These are phyloP conservation scores for Odocoileus virginianus DNA, from an alignment of 2,113 vertebrate genomes.

Conservation along the genomic window DNA sequence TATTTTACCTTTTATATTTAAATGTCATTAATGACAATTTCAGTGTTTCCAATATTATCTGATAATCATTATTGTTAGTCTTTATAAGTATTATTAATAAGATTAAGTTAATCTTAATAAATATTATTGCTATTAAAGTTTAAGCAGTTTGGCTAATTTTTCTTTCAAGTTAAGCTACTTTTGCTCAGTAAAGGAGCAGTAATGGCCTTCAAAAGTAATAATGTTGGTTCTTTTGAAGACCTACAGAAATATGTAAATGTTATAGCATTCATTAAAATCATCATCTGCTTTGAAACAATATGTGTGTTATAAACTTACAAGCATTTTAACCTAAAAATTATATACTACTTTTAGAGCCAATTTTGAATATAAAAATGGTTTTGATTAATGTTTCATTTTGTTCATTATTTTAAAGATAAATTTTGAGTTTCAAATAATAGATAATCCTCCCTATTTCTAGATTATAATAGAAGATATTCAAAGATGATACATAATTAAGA, in stretches of 20 bases:
- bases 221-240: neutral
- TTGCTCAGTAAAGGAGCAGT: neutral
- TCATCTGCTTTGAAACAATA: neutral
- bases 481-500: neutral
- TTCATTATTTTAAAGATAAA: neutral
- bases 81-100: neutral
- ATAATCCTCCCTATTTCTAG: neutral
- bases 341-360: neutral
- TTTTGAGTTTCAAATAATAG: neutral
- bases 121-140: neutral
- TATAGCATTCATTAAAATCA: neutral
- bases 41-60: neutral
- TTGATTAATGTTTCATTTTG: neutral
- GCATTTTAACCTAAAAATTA: neutral
- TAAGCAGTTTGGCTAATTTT: neutral
- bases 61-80: neutral
- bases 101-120: neutral
- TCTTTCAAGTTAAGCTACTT: neutral
- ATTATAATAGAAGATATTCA: neutral
- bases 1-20: neutral
- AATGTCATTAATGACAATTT: neutral
- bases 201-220: neutral
- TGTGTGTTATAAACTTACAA: neutral
- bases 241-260: neutral
- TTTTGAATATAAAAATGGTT: neutral